Conservation (phyloP, 2,888 invertebrate species). For the Phalangium opilio region DNA sequence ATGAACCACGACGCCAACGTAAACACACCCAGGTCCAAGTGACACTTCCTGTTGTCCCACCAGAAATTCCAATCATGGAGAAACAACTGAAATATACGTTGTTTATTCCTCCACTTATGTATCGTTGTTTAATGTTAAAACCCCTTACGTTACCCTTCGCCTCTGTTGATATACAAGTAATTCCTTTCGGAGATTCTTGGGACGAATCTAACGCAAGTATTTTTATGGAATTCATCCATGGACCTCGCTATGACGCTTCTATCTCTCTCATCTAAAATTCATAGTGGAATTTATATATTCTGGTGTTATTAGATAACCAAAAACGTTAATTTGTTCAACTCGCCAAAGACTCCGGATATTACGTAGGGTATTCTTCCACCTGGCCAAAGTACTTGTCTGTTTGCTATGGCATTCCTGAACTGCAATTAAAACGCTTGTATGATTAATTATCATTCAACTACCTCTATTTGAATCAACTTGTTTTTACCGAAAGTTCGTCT, state of each 20-base stretch:
- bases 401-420: slow-evolving; percentile 13
- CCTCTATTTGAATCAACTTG: too few species aligned
- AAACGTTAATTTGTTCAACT: too few species aligned
- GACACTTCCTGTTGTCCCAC: slow-evolving; percentile 12
- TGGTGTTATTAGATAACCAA: too few species aligned
- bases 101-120: too few species aligned
- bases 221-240: slow-evolving; percentile 14
- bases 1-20: slow-evolving; percentile 31
- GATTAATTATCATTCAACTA: too few species aligned
- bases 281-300: too few species aligned
- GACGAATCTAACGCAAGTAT: slow-evolving; percentile 22
- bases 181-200: slow-evolving; percentile 15
- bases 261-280: slow-evolving; percentile 17
- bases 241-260: slow-evolving; percentile 12
- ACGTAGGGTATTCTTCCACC: slow-evolving; percentile 28
- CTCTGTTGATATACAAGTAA: too few species aligned
- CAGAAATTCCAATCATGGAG: slow-evolving; percentile 10
- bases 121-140: too few species aligned
- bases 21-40: slow-evolving; percentile 30
- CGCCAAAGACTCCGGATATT: slow-evolving; percentile 23
- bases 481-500: too few species aligned
- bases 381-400: slow-evolving; percentile 25
- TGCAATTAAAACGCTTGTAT: background rate
- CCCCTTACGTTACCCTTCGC: too few species aligned
- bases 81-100: slow-evolving; percentile 10